Base-by-base conservation (phyloP, 2,888 invertebrate species). In the Ectobius pallidus region DNA sequence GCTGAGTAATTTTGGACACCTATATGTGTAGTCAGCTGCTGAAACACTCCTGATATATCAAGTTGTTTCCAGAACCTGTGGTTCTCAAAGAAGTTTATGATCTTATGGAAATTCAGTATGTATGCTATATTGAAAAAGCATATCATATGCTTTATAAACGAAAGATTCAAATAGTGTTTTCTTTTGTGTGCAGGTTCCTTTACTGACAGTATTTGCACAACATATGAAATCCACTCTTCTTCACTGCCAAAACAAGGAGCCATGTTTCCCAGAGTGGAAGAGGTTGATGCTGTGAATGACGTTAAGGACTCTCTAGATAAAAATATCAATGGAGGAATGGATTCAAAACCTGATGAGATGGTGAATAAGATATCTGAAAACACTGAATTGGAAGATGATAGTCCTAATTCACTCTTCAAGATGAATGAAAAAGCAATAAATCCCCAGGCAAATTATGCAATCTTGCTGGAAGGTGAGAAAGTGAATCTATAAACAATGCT, bases 201-300 rank as follows among this genome's bases (percentile, higher is more conserved):
- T 72, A 88, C 88, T 30, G 88, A 88, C 77, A 88, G 88, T 79
- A 84, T 88, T 73, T 88, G 88, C 77, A 88, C 88, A 14, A 83
- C 88, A 6, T 88, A 88, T 79, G 88, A 89, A 79, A 83, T 81
- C 77, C 81, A 62, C 1, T 30, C 25, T 16, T 11, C 9, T 16
- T 44, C 62, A 7, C 44, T 14, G 16, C 27, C 58, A 18, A 58
- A n/a, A 30, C 27, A n/a, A 30, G 27, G 9, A 30, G 6, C 6
- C 16, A 30, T 4, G 16, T 6, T 25, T n/a, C 16, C 32, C 6
- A 58, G 27, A 30, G 16, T n/a, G n/a, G 58, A 58, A 30, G 58
- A 32, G 16, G 25, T 3, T 22, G 27, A 27, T 22, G 30, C 30
- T 58, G 2, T 30, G 14, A 9, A 16, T 30, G 58, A 58, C 4